These are phyloP conservation scores for Stegodyphus mimosarum DNA, from an alignment of 1,140 invertebrate genomes.

Conservation along the genomic window DNA sequence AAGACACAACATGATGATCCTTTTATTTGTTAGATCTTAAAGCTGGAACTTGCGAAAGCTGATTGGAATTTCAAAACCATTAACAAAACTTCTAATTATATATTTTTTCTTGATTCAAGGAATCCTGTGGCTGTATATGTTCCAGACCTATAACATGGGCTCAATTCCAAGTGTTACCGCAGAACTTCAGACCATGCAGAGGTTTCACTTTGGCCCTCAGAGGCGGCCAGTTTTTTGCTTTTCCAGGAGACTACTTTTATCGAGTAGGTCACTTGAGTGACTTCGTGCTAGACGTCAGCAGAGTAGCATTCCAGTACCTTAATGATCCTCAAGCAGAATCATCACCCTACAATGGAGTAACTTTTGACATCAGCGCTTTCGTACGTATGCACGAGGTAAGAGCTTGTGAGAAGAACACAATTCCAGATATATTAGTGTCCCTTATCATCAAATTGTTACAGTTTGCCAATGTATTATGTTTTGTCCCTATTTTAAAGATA, in stretches of 20 bases:
- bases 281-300: conserved; percentile 40
- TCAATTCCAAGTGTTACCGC: conserved; percentile 44
- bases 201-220: conserved; percentile 42
- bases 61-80: neutral
- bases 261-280: conserved; percentile 44
- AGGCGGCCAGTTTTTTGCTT: conserved; percentile 40
- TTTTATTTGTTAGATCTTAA: neutral
- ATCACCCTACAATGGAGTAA: conserved; percentile 41
- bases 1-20: neutral
- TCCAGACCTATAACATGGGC: conserved; percentile 28
- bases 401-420: neutral
- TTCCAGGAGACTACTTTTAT: conserved; percentile 48
- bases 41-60: neutral
- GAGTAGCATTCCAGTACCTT: conserved; percentile 31
- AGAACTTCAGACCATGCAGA: conserved; percentile 44
- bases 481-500: too few species aligned
- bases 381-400: conserved; percentile 35
- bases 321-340: conserved; percentile 44
- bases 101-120: conserved; percentile 11
- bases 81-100: neutral
- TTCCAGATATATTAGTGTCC: too few species aligned
- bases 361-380: conserved; percentile 49
- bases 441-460: too few species aligned
- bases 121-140: conserved; percentile 49
- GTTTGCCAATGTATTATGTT: too few species aligned